A percentile compares a stretch with the other conserved stretches of the same genome.
These are phyloP conservation scores for Gambusia holbrooki DNA, from an alignment of 2,113 vertebrate genomes.

Conservation along the genomic window DNA sequence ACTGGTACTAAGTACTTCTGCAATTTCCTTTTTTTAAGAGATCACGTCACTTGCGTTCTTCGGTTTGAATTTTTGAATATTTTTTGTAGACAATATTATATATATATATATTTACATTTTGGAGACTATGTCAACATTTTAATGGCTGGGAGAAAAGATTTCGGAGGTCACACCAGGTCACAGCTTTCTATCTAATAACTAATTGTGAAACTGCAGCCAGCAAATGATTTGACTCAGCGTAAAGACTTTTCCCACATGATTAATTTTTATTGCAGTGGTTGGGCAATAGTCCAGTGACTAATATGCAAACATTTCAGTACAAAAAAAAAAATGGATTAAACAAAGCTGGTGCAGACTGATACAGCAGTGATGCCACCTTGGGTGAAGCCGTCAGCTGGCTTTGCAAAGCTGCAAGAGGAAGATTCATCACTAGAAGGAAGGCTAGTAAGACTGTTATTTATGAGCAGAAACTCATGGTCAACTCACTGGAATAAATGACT, in stretches of 20 bases:
- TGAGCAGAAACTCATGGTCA: constrained; percentile 32
- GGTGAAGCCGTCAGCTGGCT: constrained; percentile 9
- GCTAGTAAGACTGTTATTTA: constrained; percentile 46
- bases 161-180: not conserved
- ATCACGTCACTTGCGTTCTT: not conserved
- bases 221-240: not conserved
- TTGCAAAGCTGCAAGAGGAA: constrained; percentile 29
- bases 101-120: too few relatives aligned
- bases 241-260: not conserved
- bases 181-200: not conserved
- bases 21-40: constrained; percentile 8
- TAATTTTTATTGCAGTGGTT: not conserved
- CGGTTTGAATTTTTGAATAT: too few relatives aligned
- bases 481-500: constrained; percentile 53
- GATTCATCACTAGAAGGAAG: constrained; percentile 19
- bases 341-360: too few relatives aligned
- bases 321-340: not conserved
- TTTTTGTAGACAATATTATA: too few relatives aligned
- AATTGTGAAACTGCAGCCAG: not conserved
- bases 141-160: not conserved
- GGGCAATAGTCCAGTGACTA: not conserved
- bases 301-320: not conserved
- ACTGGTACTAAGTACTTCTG: constrained; percentile 15
- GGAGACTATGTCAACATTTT: too few relatives aligned
- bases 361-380: not conserved